phyloP scores from a whole-genome alignment of 2,113 vertebrate genomes.

The Embiotoca jacksoni region DNA sequence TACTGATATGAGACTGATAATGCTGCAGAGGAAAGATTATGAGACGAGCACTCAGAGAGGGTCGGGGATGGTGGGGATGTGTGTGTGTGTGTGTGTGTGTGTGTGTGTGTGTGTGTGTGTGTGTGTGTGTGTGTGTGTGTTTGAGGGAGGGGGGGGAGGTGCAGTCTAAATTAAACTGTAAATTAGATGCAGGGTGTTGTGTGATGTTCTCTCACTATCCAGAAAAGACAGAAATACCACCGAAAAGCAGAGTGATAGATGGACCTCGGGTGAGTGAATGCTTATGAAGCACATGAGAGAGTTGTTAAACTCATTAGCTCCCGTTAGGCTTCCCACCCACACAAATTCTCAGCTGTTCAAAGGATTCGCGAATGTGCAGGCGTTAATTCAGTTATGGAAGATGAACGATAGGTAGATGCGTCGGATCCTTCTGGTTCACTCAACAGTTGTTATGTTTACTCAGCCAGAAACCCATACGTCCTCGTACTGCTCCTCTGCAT shows the following conservation, averaged over 20 bases:
- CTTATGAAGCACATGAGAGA: slow-evolving; percentile 48
- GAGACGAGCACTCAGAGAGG: too few relatives aligned
- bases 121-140: background rate
- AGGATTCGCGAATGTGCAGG: slow-evolving; percentile 43
- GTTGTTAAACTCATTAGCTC: slow-evolving; percentile 70
- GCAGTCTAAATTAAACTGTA: slow-evolving; percentile 43
- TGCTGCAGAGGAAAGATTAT: too few relatives aligned
- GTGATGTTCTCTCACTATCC: slow-evolving; percentile 41
- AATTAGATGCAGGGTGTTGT: slow-evolving; percentile 48
- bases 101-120: background rate
- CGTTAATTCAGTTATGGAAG: slow-evolving; percentile 33
- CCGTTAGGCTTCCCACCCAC: slow-evolving; percentile 45
- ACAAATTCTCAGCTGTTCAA: slow-evolving; percentile 51
- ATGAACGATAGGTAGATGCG: slow-evolving; percentile 51
- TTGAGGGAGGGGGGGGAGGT: slow-evolving; percentile 2
- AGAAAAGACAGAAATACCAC: slow-evolving; percentile 40
- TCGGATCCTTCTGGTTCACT: slow-evolving; percentile 40
- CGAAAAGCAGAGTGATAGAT: slow-evolving; percentile 61
- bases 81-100: background rate
- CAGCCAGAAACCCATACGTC: slow-evolving; percentile 28
- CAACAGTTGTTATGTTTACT: slow-evolving; percentile 36
- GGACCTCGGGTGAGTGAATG: slow-evolving; percentile 29
- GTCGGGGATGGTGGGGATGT: too few relatives aligned
- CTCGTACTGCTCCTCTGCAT: slow-evolving; percentile 14
- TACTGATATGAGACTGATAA: too few relatives aligned